phyloP scores from a whole-genome alignment of 2,797 vertebrate genomes.

The Sphenopsis melanotis region DNA sequence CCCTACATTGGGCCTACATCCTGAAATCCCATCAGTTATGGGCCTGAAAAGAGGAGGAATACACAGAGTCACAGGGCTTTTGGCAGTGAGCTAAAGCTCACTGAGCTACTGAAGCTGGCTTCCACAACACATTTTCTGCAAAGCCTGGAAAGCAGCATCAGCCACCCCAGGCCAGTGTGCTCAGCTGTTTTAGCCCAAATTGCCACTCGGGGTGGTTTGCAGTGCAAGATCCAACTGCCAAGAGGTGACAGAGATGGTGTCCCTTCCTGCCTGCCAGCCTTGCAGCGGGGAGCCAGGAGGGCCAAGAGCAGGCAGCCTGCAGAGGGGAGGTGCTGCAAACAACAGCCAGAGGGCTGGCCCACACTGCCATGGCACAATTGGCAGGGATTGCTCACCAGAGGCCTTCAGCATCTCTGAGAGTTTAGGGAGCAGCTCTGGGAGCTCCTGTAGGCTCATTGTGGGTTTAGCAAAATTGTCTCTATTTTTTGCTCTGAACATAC shows the following conservation, averaged over 20 bases:
- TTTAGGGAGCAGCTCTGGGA: not conserved
- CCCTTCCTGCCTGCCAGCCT: fast-evolving
- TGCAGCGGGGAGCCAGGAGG: not conserved
- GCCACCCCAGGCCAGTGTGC: not conserved
- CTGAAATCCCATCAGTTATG: not conserved
- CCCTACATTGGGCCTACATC: not conserved
- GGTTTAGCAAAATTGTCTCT: not conserved
- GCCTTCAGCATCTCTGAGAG: not conserved
- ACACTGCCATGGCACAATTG: fast-evolving
- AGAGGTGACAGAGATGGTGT: not conserved
- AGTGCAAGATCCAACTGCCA: not conserved
- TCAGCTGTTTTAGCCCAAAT: not conserved
- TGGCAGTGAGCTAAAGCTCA: not conserved
- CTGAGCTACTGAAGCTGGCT: not conserved
- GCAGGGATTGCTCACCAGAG: not conserved
- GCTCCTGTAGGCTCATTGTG: not conserved
- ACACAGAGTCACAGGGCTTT: not conserved
- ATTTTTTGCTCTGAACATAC: not conserved
- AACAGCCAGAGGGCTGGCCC: fast-evolving
- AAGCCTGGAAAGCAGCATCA: not conserved
- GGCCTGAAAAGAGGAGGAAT: not conserved
- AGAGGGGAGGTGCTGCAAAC: not conserved
- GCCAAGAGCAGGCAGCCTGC: not conserved
- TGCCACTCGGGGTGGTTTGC: not conserved
- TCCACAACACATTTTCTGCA: not conserved